A percentile compares a stretch with the other conserved stretches of the same genome.
Evolutionary conservation across 2,113 vertebrate species (phyloP).

Genomic region (Tylochromis polylepis): DNA sequence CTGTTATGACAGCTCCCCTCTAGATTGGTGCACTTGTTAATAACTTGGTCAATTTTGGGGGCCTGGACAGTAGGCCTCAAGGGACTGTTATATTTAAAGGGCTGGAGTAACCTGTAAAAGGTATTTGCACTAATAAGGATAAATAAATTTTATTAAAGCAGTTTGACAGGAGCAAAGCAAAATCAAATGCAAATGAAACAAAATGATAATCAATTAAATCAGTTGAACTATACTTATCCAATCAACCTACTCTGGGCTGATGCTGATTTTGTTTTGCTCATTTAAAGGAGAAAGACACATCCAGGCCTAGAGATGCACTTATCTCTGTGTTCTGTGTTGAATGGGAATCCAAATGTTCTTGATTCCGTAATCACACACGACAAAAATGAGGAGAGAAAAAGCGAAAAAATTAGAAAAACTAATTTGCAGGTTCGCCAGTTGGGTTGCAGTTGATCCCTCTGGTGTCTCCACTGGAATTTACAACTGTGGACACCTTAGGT

Average conservation of each 20-base stretch:
- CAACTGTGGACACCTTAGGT: not conserved
- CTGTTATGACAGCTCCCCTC: not conserved
- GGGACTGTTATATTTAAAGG: not conserved
- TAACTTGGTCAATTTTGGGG: not conserved
- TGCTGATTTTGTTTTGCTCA: not conserved
- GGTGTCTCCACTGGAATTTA: not conserved
- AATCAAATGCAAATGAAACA: not conserved
- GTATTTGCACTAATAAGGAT: not conserved
- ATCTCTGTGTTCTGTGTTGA: not conserved
- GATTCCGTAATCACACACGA: not conserved
- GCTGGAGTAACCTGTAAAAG: not conserved
- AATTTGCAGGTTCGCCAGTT: not conserved
- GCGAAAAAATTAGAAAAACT: not conserved
- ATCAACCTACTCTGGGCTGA: not conserved
- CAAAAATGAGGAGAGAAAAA: not conserved
- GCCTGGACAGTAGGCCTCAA: not conserved
- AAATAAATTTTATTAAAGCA: not conserved
- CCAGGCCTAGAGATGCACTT: not conserved
- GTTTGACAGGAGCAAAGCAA: rapidly evolving
- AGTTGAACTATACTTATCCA: not conserved
- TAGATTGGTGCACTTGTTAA: not conserved
- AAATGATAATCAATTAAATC: not conserved
- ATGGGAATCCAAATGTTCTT: not conserved
- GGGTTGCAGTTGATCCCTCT: not conserved
- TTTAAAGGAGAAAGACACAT: not conserved